Percentiles rank a stretch among this genome's conserved stretches.
phyloP scores from a whole-genome alignment of 2,797 vertebrate species.

The Gobio occitaniae region DNA sequence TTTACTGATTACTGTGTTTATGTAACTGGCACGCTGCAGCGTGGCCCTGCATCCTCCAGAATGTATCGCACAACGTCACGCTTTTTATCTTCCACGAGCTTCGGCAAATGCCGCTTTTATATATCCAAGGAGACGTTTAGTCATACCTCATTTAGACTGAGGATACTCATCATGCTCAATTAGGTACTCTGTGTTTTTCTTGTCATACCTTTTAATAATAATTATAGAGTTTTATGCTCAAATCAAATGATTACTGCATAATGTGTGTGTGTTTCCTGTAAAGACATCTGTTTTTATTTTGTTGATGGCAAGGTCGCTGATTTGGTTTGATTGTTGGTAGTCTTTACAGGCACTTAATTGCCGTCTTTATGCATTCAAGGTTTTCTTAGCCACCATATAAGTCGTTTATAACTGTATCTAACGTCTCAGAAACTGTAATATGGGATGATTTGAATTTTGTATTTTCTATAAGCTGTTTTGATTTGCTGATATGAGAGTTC shows the following conservation, averaged over 20 bases:
- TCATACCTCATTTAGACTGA: constrained; percentile 74
- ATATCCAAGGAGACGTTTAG: constrained; percentile 72
- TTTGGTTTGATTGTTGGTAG: constrained; percentile 41
- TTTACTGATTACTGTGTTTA: constrained; percentile 70
- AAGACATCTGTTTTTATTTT: constrained; percentile 42
- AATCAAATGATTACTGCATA: constrained; percentile 64
- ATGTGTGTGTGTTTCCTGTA: background rate
- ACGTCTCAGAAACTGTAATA: background rate
- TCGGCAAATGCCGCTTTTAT: constrained; percentile 59
- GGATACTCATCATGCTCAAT: constrained; percentile 71
- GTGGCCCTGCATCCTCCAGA: constrained; percentile 34
- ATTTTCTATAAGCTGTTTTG: background rate
- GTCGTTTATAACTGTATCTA: background rate
- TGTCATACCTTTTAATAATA: constrained; percentile 71
- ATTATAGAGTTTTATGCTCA: constrained; percentile 63
- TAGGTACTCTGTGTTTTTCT: constrained; percentile 69
- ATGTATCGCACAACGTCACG: constrained; percentile 51
- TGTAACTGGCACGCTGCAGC: constrained; percentile 64
- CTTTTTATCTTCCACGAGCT: constrained; percentile 57
- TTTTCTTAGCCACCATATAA: background rate
- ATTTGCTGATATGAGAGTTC: background rate
- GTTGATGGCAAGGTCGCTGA: constrained; percentile 6
- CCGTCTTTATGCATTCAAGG: background rate
- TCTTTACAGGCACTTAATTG: constrained; percentile 25
- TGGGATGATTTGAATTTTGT: background rate